Evolutionary conservation across 2,113 vertebrate genomes (phyloP).

Genomic region (Prunella himalayana): DNA sequence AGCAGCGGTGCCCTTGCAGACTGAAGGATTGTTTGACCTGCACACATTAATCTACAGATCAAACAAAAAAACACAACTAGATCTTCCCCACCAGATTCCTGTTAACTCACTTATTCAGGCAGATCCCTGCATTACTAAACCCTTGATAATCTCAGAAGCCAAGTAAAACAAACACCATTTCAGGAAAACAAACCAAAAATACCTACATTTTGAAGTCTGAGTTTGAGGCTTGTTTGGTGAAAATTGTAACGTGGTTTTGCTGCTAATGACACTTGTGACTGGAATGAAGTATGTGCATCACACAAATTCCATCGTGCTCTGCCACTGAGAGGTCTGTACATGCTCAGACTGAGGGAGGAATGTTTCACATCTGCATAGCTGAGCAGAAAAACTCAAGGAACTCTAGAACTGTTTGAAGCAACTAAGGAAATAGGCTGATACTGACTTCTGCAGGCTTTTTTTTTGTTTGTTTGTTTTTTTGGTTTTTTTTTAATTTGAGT

Average conservation of each 20-base stretch:
- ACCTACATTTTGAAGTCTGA: neutral
- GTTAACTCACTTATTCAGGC: neutral
- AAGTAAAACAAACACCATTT: neutral
- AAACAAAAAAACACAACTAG: neutral
- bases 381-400: neutral
- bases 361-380: slow-evolving; percentile 17
- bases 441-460: neutral
- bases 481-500: neutral
- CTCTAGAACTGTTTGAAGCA: neutral
- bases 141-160: neutral
- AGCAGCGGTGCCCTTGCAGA: neutral
- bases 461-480: neutral
- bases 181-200: neutral
- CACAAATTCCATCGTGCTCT: neutral
- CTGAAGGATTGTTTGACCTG: neutral
- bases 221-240: neutral
- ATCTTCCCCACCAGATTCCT: neutral
- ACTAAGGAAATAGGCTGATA: neutral
- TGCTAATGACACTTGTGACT: neutral
- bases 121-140: neutral
- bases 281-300: neutral
- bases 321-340: neutral
- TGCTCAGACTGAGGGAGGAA: neutral
- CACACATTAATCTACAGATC: neutral
- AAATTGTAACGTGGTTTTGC: neutral